Conservation (phyloP, 2,113 vertebrate genomes). For the Alouatta palliata region DNA sequence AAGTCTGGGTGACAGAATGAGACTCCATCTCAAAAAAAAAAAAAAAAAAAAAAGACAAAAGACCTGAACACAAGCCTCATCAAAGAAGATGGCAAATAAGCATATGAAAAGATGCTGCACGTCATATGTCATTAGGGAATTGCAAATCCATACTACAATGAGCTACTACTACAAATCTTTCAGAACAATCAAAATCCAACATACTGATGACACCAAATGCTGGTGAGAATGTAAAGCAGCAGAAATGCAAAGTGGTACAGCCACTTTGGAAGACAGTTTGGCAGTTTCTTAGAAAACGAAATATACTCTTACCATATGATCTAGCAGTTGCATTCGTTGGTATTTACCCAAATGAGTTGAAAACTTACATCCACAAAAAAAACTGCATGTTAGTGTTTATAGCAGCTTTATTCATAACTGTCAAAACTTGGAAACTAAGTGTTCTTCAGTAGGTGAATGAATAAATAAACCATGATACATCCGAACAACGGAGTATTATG, state of each 20-base stretch:
- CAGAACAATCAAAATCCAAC: background rate
- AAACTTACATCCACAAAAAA: background rate
- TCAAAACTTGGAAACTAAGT: background rate
- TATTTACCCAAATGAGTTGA: background rate
- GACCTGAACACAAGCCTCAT: background rate
- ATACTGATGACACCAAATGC: background rate
- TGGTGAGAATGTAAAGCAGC: background rate
- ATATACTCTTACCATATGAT: background rate
- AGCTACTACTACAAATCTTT: background rate
- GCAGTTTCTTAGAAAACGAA: background rate
- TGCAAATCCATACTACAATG: background rate
- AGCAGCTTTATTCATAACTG: background rate
- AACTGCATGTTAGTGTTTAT: background rate
- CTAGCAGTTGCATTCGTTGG: background rate
- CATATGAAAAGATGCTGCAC: background rate
- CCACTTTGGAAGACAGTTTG: background rate
- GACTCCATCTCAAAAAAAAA: too few relatives aligned
- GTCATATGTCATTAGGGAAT: background rate
- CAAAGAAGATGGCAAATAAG: background rate
- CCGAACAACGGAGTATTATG: background rate
- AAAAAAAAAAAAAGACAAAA: background rate
- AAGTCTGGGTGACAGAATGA: too few relatives aligned
- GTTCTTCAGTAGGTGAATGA: background rate
- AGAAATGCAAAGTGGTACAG: background rate
- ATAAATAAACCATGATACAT: background rate